phyloP scores from a whole-genome alignment of 2,888 invertebrate genomes.

The Parochlus steinenii region DNA sequence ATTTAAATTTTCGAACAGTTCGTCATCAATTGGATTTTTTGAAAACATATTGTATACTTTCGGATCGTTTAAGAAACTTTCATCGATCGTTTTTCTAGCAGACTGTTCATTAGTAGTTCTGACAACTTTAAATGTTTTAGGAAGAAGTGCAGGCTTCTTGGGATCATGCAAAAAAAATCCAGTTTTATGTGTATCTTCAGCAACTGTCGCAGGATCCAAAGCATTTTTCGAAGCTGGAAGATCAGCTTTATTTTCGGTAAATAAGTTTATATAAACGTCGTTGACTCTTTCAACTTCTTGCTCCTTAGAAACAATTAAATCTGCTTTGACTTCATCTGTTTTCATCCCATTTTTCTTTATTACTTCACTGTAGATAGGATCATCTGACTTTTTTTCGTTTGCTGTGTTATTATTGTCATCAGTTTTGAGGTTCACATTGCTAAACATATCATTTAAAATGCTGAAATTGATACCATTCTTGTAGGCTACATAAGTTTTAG shows the following conservation, averaged over 20 bases:
- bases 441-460: conserved; percentile 14
- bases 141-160: neutral
- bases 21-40: conserved; percentile 13
- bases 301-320: no score
- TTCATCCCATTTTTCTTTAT: no score
- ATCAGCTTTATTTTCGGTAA: conserved; percentile 12
- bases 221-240: conserved; percentile 9
- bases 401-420: conserved; percentile 13
- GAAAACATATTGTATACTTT: conserved; percentile 17
- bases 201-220: conserved; percentile 1
- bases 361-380: conserved; percentile 6
- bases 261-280: conserved; percentile 10
- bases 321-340: no score
- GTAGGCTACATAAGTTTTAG: no score
- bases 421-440: conserved; percentile 14
- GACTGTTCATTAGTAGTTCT: no score
- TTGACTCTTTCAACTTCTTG: conserved; percentile 8
- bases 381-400: conserved; percentile 10
- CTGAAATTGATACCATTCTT: conserved; percentile 14
- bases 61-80: conserved; percentile 8
- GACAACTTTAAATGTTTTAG: no score
- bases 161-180: conserved; percentile 17
- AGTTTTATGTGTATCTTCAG: conserved; percentile 10
- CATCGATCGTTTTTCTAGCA: no score
- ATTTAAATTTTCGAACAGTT: conserved; percentile 9